Evolutionary conservation across 2,888 invertebrate genomes (phyloP).

Genomic region (Agelastica alni): DNA sequence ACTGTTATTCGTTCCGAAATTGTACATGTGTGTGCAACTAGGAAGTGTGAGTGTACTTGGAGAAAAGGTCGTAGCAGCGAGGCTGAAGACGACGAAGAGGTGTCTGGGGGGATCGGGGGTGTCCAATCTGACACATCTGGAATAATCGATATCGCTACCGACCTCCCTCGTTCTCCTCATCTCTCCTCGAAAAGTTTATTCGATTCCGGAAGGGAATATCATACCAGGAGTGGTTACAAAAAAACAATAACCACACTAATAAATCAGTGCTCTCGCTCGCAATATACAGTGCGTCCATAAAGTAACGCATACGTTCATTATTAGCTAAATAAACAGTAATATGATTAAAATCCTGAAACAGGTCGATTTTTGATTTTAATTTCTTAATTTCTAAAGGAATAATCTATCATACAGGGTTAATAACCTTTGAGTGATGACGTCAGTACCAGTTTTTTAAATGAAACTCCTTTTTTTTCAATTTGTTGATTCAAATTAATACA

Average conservation of each 20-base stretch:
- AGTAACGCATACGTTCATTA: no score
- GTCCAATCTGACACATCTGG: conserved; percentile 43
- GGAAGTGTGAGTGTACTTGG: conserved; percentile 32
- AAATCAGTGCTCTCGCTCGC: no score
- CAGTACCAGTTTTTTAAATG: no score
- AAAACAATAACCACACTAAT: not conserved
- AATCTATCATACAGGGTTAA: no score
- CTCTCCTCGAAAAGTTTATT: conserved; percentile 26
- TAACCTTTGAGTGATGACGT: no score
- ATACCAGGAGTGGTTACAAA: conserved; percentile 11
- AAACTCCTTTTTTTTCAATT: no score
- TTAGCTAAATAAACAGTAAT: no score
- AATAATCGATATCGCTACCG: conserved; percentile 54
- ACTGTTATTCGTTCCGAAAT: conserved; percentile 10
- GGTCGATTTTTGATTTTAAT: no score
- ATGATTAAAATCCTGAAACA: no score
- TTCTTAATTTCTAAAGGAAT: no score
- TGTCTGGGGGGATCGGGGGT: conserved; percentile 24
- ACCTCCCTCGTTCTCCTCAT: conserved; percentile 36
- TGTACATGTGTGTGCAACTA: conserved; percentile 18
- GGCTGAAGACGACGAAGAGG: conserved; percentile 8
- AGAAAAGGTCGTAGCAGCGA: conserved; percentile 35
- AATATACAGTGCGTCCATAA: no score
- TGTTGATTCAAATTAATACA: no score
- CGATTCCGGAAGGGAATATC: conserved; percentile 4